These are phyloP conservation scores for Pachypanchax playfairii DNA, from an alignment of 2,113 vertebrate species.

Conservation along the genomic window DNA sequence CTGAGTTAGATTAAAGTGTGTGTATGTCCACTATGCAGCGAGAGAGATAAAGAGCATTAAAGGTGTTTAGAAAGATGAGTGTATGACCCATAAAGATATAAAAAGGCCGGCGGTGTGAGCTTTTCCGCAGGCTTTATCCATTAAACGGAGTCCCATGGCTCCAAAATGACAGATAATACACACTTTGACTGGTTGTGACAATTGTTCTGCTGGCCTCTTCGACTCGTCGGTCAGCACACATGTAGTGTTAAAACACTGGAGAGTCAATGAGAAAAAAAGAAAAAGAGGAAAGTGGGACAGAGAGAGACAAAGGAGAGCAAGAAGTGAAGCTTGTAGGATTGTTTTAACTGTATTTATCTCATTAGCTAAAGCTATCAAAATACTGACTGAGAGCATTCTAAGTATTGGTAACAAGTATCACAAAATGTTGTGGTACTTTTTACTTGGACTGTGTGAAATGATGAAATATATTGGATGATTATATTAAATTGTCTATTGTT, in stretches of 20 bases:
- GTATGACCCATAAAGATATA: conserved; percentile 72
- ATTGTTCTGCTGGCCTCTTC: conserved; percentile 33
- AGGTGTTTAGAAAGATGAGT: conserved; percentile 66
- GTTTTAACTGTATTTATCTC: conserved; percentile 7
- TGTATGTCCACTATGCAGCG: conserved; percentile 37
- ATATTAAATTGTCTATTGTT: too few relatives aligned
- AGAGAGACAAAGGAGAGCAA: conserved; percentile 7
- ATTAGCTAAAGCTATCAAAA: background rate
- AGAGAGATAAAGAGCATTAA: conserved; percentile 62
- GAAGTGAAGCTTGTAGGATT: background rate
- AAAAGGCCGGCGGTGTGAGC: conserved; percentile 41
- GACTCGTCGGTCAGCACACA: conserved; percentile 51
- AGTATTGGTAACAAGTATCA: too few relatives aligned
- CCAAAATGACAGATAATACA: conserved; percentile 43
- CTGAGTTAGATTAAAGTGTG: conserved; percentile 26
- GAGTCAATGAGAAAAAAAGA: conserved; percentile 9
- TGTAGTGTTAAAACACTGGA: conserved; percentile 55
- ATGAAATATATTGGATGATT: too few relatives aligned
- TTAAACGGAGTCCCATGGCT: conserved; percentile 60
- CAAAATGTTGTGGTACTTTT: too few relatives aligned
- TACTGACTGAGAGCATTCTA: too few relatives aligned
- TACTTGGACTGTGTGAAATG: too few relatives aligned
- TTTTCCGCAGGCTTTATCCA: conserved; percentile 66
- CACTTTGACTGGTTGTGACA: conserved; percentile 29
- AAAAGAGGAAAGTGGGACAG: conserved; percentile 61